Conservation (phyloP, 1,140 invertebrate species). For the Brachionus sp. region DNA sequence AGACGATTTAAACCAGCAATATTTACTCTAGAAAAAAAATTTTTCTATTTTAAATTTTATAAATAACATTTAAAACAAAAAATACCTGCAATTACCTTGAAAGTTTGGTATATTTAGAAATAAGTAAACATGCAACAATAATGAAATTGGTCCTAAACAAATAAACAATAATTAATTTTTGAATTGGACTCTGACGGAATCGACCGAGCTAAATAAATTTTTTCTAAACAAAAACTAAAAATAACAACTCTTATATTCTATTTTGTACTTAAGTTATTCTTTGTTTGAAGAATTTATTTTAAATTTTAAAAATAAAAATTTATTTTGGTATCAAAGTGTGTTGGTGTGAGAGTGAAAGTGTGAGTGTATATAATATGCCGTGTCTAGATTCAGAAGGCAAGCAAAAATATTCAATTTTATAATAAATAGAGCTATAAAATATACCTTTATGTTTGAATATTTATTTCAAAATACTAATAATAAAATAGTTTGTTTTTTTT, state of each 20-base stretch:
- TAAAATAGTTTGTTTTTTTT: neutral
- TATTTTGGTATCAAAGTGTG: constrained; percentile 8
- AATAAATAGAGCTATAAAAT: neutral
- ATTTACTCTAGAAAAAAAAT: neutral
- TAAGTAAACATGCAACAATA: neutral
- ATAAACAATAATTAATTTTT: constrained; percentile 32
- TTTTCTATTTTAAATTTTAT: constrained; percentile 17
- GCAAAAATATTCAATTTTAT: neutral
- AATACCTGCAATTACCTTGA: constrained; percentile 28
- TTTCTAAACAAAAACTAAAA: neutral
- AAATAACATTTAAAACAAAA: constrained; percentile 31
- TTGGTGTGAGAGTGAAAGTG: constrained; percentile 6
- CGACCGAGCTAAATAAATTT: neutral
- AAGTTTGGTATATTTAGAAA: neutral
- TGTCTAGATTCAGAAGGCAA: neutral
- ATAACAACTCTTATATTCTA: constrained; percentile 1
- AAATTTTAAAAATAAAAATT: constrained; percentile 35
- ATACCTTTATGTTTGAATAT: neutral
- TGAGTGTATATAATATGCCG: neutral
- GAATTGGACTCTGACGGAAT: neutral
- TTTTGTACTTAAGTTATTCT: constrained; percentile 8
- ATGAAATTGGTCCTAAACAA: constrained; percentile 21
- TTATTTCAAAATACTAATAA: constrained; percentile 6
- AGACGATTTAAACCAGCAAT: neutral
- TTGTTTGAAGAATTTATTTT: neutral